Conservation (phyloP, 2,888 invertebrate species). For the Rhabditophanes sp. region DNA sequence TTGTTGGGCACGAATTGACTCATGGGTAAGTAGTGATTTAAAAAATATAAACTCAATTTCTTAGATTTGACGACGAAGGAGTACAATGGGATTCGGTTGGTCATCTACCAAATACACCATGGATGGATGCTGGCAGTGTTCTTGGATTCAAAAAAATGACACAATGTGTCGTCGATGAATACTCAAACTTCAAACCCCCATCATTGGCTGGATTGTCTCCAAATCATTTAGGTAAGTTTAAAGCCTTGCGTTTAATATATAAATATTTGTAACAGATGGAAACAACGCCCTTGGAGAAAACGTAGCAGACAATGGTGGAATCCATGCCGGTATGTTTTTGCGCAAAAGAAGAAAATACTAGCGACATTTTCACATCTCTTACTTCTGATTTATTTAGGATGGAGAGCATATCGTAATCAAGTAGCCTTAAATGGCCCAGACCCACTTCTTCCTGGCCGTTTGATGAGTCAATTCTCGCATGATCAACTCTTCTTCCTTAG, state of each 20-base stretch:
- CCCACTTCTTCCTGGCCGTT: slow-evolving; percentile 22
- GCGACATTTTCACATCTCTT: slow-evolving; percentile 1
- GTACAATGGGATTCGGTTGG: slow-evolving; percentile 23
- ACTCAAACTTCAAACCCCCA: slow-evolving; percentile 11
- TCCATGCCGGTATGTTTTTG: neutral
- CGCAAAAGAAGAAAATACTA: slow-evolving; percentile 1
- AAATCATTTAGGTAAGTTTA: too few relatives aligned
- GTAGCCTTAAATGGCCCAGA: slow-evolving; percentile 26
- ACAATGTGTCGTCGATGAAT: slow-evolving; percentile 16
- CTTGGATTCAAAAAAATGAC: slow-evolving; percentile 16
- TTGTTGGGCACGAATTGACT: slow-evolving; percentile 17
- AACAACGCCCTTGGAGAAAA: slow-evolving; percentile 45
- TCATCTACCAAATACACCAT: too few relatives aligned
- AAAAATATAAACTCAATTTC: neutral
- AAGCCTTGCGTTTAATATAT: too few relatives aligned
- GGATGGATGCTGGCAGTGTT: too few relatives aligned
- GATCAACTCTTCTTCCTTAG: slow-evolving; percentile 36
- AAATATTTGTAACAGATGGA: too few relatives aligned
- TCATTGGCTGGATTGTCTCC: too few relatives aligned
- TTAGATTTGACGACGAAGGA: slow-evolving; percentile 11
- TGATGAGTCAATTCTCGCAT: slow-evolving; percentile 21
- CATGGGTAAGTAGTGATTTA: slow-evolving; percentile 19
- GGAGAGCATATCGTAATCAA: slow-evolving; percentile 24
- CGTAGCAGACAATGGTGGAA: slow-evolving; percentile 47
- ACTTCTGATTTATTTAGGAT: too few relatives aligned